phyloP scores from a whole-genome alignment of 2,113 vertebrate genomes.

The Cyanoderma ruficeps region DNA sequence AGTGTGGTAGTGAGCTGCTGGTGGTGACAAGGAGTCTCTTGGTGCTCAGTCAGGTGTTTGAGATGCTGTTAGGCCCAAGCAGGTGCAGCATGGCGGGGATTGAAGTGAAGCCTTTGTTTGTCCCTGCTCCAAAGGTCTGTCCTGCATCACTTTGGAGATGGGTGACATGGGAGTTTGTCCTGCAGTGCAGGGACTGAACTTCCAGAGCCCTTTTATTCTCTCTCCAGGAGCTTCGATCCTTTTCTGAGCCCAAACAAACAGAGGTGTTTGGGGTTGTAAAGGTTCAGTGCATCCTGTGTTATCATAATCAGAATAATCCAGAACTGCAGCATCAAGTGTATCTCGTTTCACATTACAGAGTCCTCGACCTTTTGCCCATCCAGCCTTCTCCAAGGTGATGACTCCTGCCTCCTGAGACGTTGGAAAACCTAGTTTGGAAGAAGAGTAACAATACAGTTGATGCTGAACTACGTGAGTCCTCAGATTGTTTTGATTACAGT shows the following conservation, averaged over 20 bases:
- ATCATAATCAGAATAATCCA: not conserved
- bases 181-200: not conserved
- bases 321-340: not conserved
- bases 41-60: not conserved
- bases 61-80: not conserved
- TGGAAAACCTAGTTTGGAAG: constrained; percentile 71
- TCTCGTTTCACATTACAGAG: constrained; percentile 34
- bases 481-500: not conserved
- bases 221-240: not conserved
- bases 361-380: constrained; percentile 51
- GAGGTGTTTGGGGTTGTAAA: not conserved
- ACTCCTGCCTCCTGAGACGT: constrained; percentile 62
- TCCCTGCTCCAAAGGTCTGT: not conserved
- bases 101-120: not conserved
- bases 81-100: rapidly evolving
- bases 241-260: not conserved
- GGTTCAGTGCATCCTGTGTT: not conserved
- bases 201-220: not conserved
- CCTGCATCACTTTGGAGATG: not conserved
- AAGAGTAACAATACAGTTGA: constrained; percentile 52
- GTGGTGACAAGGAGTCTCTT: not conserved
- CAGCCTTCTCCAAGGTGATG: constrained; percentile 58
- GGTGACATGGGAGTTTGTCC: not conserved
- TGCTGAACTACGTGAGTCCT: constrained; percentile 65
- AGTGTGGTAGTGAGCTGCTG: rapidly evolving